phyloP scores from a whole-genome alignment of 2,888 invertebrate genomes.

The Thymelicus lineola region DNA sequence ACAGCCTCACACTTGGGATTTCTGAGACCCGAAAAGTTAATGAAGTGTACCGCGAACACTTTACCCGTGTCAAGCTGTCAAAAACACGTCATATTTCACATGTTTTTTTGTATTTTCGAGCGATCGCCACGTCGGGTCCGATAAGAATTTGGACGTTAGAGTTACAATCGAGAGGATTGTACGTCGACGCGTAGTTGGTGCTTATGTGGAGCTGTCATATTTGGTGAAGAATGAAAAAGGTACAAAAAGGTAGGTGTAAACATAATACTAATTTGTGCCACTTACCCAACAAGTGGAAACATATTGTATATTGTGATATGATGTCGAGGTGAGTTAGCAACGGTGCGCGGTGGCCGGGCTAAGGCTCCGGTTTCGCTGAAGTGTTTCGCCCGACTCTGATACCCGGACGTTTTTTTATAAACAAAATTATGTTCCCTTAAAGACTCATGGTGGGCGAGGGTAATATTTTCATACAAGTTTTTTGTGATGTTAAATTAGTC shows the following conservation, averaged over 20 bases:
- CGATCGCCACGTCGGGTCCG: constrained; percentile 65
- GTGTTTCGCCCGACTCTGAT: constrained; percentile 74
- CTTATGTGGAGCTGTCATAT: constrained; percentile 61
- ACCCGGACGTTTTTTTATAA: constrained; percentile 59
- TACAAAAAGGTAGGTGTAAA: constrained; percentile 70
- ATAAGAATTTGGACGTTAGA: constrained; percentile 60
- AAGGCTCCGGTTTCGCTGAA: constrained; percentile 78
- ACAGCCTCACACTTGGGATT: constrained; percentile 52
- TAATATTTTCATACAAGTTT: constrained; percentile 45
- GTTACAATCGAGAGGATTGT: constrained; percentile 25
- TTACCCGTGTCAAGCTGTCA: constrained; percentile 81
- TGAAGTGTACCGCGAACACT: constrained; percentile 75
- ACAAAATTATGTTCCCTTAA: constrained; percentile 46
- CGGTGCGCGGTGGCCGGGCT: constrained; percentile 53
- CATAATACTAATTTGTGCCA: constrained; percentile 80
- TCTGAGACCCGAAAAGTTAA: constrained; percentile 67
- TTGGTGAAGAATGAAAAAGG: constrained; percentile 64
- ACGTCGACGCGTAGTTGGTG: constrained; percentile 41
- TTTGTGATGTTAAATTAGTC: constrained; percentile 30
- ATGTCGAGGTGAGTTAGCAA: constrained; percentile 69
- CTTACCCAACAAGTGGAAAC: constrained; percentile 74
- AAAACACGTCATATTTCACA: constrained; percentile 76
- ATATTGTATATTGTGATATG: constrained; percentile 79
- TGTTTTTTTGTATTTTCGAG: constrained; percentile 61
- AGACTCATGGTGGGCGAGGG: constrained; percentile 45